A percentile compares a stretch with the other conserved stretches of the same genome.
These are phyloP conservation scores for Phycodurus eques DNA, from an alignment of 2,113 vertebrate species.

Conservation along the genomic window DNA sequence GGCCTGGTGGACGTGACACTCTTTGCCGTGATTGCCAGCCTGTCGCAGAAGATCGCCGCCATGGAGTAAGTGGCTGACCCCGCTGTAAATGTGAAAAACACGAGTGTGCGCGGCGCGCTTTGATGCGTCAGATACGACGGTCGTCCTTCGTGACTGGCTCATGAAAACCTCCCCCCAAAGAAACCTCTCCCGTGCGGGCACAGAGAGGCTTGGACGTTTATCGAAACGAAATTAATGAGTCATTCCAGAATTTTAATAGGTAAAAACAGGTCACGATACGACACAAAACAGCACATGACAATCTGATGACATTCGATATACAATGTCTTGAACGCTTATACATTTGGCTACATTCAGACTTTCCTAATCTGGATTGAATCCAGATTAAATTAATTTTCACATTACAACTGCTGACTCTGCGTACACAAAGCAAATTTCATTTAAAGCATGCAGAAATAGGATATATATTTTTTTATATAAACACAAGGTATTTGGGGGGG, in stretches of 20 bases:
- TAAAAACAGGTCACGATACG: not conserved
- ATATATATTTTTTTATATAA: no score
- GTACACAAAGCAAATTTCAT: slow-evolving; percentile 1
- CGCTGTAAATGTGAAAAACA: slow-evolving; percentile 53
- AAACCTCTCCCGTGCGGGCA: no score
- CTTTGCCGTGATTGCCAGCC: slow-evolving; percentile 86
- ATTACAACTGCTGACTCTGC: not conserved
- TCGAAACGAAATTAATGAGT: no score
- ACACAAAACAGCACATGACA: no score
- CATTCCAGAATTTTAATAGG: no score
- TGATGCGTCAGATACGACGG: not conserved
- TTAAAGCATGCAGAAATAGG: no score
- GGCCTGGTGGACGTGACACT: slow-evolving; percentile 90
- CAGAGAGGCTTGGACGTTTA: no score
- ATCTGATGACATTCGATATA: no score
- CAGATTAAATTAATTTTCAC: not conserved
- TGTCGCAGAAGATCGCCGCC: slow-evolving; percentile 87
- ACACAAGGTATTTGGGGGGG: no score
- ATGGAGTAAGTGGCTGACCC: slow-evolving; percentile 86
- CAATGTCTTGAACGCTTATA: no score
- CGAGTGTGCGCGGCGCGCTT: slow-evolving; percentile 32
- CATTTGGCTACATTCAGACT: no score
- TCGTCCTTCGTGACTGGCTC: not conserved
- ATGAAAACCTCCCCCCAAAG: no score
- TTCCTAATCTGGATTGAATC: not conserved